Base-by-base conservation (phyloP, 1,140 invertebrate species). In the Drosophila bocqueti region DNA sequence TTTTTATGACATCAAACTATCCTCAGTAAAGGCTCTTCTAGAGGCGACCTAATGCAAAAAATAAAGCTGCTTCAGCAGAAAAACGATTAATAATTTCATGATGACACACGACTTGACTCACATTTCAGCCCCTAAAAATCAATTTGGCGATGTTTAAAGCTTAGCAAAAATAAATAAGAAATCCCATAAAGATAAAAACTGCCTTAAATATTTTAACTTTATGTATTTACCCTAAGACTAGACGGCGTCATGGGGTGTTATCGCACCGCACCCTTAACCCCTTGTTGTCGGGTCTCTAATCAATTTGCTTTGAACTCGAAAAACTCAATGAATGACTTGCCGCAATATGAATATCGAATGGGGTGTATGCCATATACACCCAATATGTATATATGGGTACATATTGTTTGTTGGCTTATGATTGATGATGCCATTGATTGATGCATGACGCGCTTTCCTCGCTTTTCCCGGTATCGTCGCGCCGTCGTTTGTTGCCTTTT, bases 381-480 rank as follows among this genome's bases (percentile, higher is more conserved):
- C 36, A 43, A 16, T 34, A 49, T 42, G 11, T 34, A 2, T 60
- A 46, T 34, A 59, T 54, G 8, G n/a, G 3, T 34, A 40, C 45
- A 49, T 66, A 76, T 76, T 83, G 61, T 72, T 64, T 79, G 69
- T 69, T 63, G 83, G 67, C 61, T 87, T 86, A 86, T 86, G 83
- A 86, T 86, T 86, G 83, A 86, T 86, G 83, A 86, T 86, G 83
- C 83, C 79, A 86, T 86, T 86, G 83, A 86, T 86, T 86, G 83
- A 86, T 86, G 83, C 83, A 86, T 86, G 83, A 86, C 76, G 71
- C 83, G 79, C 50, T 73, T 73, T 76, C 61, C 73, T 59, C 73
- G 47, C 74, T 43, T 76, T 76, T 57, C 72, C 62, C n/a, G 47
- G 40, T 67, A n/a, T 69, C 59, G 21, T 55, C 40, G 59, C 62